These are phyloP conservation scores for Anaspis maculata DNA, from an alignment of 2,888 invertebrate genomes.

Conservation along the genomic window DNA sequence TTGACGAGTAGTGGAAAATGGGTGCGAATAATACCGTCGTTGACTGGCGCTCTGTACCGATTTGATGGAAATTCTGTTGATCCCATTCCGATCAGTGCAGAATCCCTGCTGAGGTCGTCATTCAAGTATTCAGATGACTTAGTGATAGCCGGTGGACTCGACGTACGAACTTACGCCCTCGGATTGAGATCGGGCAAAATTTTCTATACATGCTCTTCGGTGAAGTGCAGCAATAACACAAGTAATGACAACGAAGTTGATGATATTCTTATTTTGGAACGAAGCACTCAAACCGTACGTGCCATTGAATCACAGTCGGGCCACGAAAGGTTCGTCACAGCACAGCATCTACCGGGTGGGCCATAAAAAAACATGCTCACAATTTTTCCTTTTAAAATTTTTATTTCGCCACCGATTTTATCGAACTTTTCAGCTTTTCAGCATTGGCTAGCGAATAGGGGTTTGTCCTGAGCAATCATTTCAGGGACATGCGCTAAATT, in stretches of 20 bases:
- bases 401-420: no score
- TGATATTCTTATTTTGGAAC: conserved; percentile 65
- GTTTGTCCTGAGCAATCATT: no score
- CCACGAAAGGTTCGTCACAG: conserved; percentile 63
- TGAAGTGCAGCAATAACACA: conserved; percentile 65
- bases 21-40: conserved; percentile 85
- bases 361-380: no score
- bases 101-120: conserved; percentile 78
- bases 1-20: conserved; percentile 76
- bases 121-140: conserved; percentile 79
- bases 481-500: no score
- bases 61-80: conserved; percentile 85
- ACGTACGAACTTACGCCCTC: conserved; percentile 79
- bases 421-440: no score
- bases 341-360: neutral
- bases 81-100: conserved; percentile 78
- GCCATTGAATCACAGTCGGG: conserved; percentile 85
- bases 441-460: no score
- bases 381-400: no score
- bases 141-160: conserved; percentile 82
- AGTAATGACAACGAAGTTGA: conserved; percentile 41
- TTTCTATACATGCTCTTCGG: conserved; percentile 69
- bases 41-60: conserved; percentile 86
- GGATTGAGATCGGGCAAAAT: conserved; percentile 62
- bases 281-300: conserved; percentile 79